Evolutionary conservation across 2,888 invertebrate species (phyloP), one percentile per base, ranked within the genome.

Genomic region (Cheilosia impressa): DNA sequence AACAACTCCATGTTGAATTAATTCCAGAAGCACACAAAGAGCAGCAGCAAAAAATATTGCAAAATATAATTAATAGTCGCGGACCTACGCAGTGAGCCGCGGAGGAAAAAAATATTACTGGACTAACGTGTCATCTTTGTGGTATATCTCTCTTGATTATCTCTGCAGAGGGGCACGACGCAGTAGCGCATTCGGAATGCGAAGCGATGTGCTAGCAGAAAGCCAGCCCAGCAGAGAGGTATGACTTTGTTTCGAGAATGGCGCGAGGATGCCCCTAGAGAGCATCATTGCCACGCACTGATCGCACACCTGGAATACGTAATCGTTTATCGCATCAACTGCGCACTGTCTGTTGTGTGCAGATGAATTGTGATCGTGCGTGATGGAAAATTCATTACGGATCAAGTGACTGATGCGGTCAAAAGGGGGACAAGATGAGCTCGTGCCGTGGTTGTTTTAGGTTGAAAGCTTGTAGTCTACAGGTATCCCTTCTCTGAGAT

Each of bases 261-360:
- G 66, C 76, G 62, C 76, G 76, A 81, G 76, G 81, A 81, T 81
- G 85, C 85, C 85, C 81, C 85, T 77, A 81, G 85, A 81, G 81
- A 81, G 76, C 81, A 77, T 81, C 85, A 85, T 81, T 81, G 85
- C 85, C 85, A 85, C 85, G 85, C 85, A 85, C 81, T 68, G 76
- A 68, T 81, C 76, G 68, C 81, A 77, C 85, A 81, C 62, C 71
- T 81, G 72, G 85, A 85, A 85, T 85, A 85, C 81, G 57, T 85
- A 85, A 85, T 85, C 76, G 76, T 45, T 68, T 72, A 72, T 62
- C 57, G 85, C 71, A 52, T 52, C 19, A 63, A 34, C 55, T 60
- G 68, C n/a, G 76, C 22, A 17, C 31, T 38, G 24, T 45, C 45
- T 45, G 19, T 13, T 45, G 41, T 72, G 65, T 53, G 10, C 43